Evolutionary conservation across 2,888 invertebrate species (phyloP).

Genomic region (Blomia tropicalis): DNA sequence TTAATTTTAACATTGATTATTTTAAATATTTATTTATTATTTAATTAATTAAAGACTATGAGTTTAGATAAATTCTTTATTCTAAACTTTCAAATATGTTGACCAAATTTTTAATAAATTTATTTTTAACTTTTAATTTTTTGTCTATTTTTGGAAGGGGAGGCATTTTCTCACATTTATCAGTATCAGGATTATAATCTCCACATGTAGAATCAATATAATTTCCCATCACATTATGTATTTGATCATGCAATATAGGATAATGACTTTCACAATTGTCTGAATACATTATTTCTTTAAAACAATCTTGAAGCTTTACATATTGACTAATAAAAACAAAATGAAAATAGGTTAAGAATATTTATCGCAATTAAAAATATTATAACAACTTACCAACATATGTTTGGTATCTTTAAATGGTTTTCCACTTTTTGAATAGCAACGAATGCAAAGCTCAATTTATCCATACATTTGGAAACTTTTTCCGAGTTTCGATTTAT

Average conservation of each 20-base stretch:
- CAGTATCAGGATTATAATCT: constrained; percentile 6
- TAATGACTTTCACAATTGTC: neutral
- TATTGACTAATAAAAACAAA: neutral
- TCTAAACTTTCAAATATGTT: constrained; percentile 4
- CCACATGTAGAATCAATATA: constrained; percentile 7
- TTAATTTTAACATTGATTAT: too few relatives aligned
- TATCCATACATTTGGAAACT: constrained; percentile 3
- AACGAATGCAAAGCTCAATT: neutral
- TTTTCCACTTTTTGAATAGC: neutral
- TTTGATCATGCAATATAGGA: neutral
- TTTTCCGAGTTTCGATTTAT: neutral
- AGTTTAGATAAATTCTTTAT: too few relatives aligned
- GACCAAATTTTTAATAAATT: constrained; percentile 7
- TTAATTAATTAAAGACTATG: too few relatives aligned
- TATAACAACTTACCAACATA: neutral
- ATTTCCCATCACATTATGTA: neutral
- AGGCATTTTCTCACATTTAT: neutral
- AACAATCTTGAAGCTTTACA: neutral
- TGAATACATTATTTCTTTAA: neutral
- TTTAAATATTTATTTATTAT: neutral
- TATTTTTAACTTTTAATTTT: neutral
- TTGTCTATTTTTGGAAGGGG: neutral
- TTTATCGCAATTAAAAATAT: too few relatives aligned
- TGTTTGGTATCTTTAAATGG: neutral
- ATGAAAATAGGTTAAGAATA: too few relatives aligned